Base-by-base conservation (phyloP, 2,888 invertebrate genomes). In the Eupithecia subumbrata region DNA sequence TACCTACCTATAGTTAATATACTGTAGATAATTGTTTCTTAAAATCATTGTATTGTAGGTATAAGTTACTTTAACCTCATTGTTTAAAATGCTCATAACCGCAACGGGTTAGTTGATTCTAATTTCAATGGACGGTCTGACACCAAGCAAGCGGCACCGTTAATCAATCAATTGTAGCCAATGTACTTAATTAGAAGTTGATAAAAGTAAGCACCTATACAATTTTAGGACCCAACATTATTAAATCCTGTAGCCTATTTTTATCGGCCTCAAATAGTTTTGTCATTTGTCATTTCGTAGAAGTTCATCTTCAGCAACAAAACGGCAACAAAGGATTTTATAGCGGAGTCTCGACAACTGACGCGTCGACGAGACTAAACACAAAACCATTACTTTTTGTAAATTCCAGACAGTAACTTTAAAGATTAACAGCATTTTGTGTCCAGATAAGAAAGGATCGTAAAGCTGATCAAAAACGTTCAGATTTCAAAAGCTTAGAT, bases 71-170 rank as follows among this genome's bases (percentile, higher is more conserved):
- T 56, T 56, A 22, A 56, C 60, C 25, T 22, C 25, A 25, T 60
- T 12, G 22, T 11, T 56, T 60, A 84, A 86, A 86, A 85, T 87
- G 86, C 81, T 81, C 85, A 84, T 86, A 87, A 88, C 87, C 88
- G 84, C 87, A 88, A 87, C 82, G 84, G 83, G 86, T 82, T 84
- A 83, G 83, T 80, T 82, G 85, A 89, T 88, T 87, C 86, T 90
- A 84, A 90, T 89, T 85, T 83, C 84, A 88, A 88, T 82, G 81
- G 89, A 88, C 90, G 86, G 81, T 78, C 81, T 88, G 89, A 88
- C 89, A 87, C 82, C 18, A 34, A 37, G n/a, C 25, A 25, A 34
- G 43, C 73, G 79, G 80, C 79, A 86, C 92, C 91, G 91, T 91
- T 92, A 87, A 86, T 87, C 87, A 85, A 86, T 64, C 22, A 56